Evolutionary conservation across 2,113 vertebrate genomes (phyloP).

Genomic region (Triplophysa dalaica): DNA sequence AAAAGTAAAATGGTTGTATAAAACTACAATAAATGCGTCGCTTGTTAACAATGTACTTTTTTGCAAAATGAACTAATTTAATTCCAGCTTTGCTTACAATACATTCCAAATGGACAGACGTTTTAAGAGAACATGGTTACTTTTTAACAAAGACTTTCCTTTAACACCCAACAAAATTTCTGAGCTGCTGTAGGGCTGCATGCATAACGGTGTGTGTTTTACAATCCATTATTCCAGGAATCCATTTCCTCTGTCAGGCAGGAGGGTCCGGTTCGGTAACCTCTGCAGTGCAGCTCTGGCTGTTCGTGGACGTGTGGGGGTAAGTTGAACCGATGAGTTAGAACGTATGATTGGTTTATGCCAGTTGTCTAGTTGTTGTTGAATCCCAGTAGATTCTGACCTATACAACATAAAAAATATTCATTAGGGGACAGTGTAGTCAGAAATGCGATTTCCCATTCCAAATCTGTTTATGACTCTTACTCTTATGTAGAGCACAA

Average conservation of each 20-base stretch:
- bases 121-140: background rate
- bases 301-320: slow-evolving; percentile 61
- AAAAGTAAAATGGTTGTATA: too few relatives aligned
- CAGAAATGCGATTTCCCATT: too few relatives aligned
- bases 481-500: too few relatives aligned
- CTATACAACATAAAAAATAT: slow-evolving; percentile 60
- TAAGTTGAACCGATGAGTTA: slow-evolving; percentile 46
- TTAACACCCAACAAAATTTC: background rate
- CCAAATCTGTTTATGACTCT: too few relatives aligned
- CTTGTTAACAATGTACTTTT: too few relatives aligned
- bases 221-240: slow-evolving; percentile 56
- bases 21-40: background rate
- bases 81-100: background rate
- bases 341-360: slow-evolving; percentile 58
- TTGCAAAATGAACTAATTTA: background rate
- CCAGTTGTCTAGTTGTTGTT: slow-evolving; percentile 42
- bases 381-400: slow-evolving; percentile 32
- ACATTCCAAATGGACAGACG: background rate
- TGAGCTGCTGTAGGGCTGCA: background rate
- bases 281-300: slow-evolving; percentile 68
- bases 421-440: background rate
- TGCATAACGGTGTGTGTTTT: background rate
- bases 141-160: background rate
- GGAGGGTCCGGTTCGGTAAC: slow-evolving; percentile 58
- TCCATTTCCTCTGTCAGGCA: slow-evolving; percentile 58